Conservation (phyloP, 2,888 invertebrate species). For the Heliconius charithonia region DNA sequence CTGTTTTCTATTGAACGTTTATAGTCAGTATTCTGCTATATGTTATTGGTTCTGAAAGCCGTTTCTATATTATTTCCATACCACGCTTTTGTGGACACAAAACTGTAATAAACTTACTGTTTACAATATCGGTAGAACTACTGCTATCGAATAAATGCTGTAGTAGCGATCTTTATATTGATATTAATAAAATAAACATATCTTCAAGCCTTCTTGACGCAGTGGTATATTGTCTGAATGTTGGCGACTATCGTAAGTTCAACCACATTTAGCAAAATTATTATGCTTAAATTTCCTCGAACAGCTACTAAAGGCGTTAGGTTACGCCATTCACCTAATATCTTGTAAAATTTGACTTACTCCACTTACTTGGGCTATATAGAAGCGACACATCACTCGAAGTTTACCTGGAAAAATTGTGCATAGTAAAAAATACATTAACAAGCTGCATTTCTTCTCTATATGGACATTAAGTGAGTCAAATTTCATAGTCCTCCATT, state of each 20-base stretch:
- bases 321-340: neutral
- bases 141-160: neutral
- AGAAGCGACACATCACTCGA: too few species aligned
- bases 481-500: too few species aligned
- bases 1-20: neutral
- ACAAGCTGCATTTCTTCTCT: too few species aligned
- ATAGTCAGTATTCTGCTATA: constrained; percentile 1
- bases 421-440: too few species aligned
- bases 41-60: constrained; percentile 26
- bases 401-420: too few species aligned
- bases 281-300: too few species aligned
- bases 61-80: constrained; percentile 26
- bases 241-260: too few species aligned
- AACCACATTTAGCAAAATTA: too few species aligned
- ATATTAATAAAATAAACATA: neutral
- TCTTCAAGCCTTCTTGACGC: neutral
- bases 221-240: neutral
- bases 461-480: too few species aligned
- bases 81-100: constrained; percentile 8
- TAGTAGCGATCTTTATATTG: neutral
- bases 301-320: neutral
- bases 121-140: constrained; percentile 5
- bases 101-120: constrained; percentile 20
- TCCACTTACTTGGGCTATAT: too few species aligned
- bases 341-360: too few species aligned